Percentiles rank a stretch among this genome's conserved stretches.
These are phyloP conservation scores for Meloidogyne floridensis DNA, from an alignment of 1,140 invertebrate genomes.

Conservation along the genomic window DNA sequence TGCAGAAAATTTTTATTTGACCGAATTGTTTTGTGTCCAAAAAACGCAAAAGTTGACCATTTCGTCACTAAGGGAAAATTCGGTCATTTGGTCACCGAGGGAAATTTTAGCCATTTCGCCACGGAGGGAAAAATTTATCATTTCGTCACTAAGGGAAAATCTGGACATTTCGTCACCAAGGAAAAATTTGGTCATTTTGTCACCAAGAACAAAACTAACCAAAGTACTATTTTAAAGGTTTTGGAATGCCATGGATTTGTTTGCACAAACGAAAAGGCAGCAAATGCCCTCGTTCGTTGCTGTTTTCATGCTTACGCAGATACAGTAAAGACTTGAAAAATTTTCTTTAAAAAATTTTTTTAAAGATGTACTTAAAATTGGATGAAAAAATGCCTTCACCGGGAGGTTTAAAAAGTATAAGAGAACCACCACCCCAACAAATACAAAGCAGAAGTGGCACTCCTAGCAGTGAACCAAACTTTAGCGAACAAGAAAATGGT, in stretches of 20 bases:
- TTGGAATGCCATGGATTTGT: slow-evolving; percentile 98
- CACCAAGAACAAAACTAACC: background rate
- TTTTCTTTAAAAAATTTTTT: background rate
- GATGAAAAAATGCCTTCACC: slow-evolving; percentile 53
- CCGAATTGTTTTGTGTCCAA: background rate
- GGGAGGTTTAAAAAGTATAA: slow-evolving; percentile 51
- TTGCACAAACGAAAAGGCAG: slow-evolving; percentile 72
- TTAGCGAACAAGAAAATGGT: slow-evolving; percentile 46
- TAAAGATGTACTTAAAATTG: slow-evolving; percentile 57
- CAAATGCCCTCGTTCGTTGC: slow-evolving; percentile 63
- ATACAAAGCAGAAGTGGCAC: slow-evolving; percentile 39
- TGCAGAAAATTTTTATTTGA: background rate
- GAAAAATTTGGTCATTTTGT: background rate
- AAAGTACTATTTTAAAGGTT: slow-evolving; percentile 67
- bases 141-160: background rate
- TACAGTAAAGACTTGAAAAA: slow-evolving; percentile 28
- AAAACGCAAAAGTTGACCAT: background rate
- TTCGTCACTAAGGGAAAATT: background rate
- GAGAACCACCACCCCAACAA: slow-evolving; percentile 23
- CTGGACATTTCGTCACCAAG: background rate
- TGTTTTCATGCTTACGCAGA: slow-evolving; percentile 65
- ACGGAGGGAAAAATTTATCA: background rate
- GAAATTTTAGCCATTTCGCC: slow-evolving; percentile 3
- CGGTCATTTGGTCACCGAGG: background rate
- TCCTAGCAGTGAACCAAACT: slow-evolving; percentile 50